Conservation (phyloP, 2,888 invertebrate genomes). For the Strigamia transsilvanica region DNA sequence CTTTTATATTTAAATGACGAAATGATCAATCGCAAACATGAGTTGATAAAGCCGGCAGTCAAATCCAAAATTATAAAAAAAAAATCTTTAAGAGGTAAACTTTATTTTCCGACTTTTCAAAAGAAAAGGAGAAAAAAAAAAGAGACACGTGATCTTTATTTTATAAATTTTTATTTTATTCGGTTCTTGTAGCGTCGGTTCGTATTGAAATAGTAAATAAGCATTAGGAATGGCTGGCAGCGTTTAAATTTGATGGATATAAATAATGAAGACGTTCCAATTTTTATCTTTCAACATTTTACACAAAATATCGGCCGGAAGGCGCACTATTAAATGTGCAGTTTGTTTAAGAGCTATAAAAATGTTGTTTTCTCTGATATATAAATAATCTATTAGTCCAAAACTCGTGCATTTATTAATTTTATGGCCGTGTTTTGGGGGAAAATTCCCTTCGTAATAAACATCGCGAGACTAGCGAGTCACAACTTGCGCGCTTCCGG, state of each 20-base stretch:
- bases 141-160: no score
- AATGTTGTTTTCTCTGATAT: conserved; percentile 7
- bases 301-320: neutral
- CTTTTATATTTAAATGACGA: no score
- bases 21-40: no score
- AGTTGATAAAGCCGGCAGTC: no score
- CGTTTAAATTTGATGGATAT: neutral
- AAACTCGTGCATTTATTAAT: conserved; percentile 30
- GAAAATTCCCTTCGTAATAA: neutral
- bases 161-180: no score
- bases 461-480: neutral
- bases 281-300: neutral
- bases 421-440: neutral
- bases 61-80: no score
- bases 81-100: no score
- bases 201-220: neutral
- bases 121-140: no score
- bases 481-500: neutral
- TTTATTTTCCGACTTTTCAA: no score
- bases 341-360: conserved; percentile 21
- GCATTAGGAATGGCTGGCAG: neutral
- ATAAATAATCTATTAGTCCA: conserved; percentile 23
- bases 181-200: neutral
- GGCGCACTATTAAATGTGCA: conserved; percentile 28
- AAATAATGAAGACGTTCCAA: neutral